These are phyloP conservation scores for Ciconia stormi DNA, from an alignment of 2,113 vertebrate genomes.

Conservation along the genomic window DNA sequence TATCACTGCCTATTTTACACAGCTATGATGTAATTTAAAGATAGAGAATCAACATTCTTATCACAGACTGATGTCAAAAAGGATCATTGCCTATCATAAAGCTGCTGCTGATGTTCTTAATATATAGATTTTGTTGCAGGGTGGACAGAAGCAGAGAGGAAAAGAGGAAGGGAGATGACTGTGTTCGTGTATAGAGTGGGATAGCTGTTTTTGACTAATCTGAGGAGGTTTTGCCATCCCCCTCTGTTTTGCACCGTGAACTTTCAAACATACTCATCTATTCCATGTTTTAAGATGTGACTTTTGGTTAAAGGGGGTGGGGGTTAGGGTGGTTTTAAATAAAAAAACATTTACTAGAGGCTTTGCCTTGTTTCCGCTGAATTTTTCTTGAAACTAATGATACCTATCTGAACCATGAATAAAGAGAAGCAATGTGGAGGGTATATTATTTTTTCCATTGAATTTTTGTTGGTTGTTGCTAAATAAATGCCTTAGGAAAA, in stretches of 20 bases:
- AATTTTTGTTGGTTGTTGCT: not conserved
- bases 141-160: not conserved
- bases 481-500: conserved; percentile 52
- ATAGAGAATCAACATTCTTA: conserved; percentile 61
- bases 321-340: conserved; percentile 10
- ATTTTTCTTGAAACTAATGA: not conserved
- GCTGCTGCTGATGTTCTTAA: conserved; percentile 53
- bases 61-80: conserved; percentile 49
- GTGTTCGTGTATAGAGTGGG: not conserved
- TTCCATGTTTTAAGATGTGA: conserved; percentile 5
- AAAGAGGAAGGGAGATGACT: not conserved
- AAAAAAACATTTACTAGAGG: not conserved
- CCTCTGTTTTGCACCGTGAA: conserved; percentile 28
- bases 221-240: not conserved
- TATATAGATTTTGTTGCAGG: conserved; percentile 30
- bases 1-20: conserved; percentile 11
- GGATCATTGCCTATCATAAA: conserved; percentile 57
- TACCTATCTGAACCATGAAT: not conserved
- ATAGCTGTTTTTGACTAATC: not conserved
- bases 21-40: conserved; percentile 63
- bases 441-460: not conserved
- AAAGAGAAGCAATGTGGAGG: conserved; percentile 1
- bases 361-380: conserved; percentile 21
- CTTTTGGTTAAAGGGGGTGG: not conserved
- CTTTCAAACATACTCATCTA: conserved; percentile 5